Percentiles rank a stretch among this genome's conserved stretches.
Evolutionary conservation across 2,113 vertebrate species (phyloP).

Genomic region (Ellobius talpinus): DNA sequence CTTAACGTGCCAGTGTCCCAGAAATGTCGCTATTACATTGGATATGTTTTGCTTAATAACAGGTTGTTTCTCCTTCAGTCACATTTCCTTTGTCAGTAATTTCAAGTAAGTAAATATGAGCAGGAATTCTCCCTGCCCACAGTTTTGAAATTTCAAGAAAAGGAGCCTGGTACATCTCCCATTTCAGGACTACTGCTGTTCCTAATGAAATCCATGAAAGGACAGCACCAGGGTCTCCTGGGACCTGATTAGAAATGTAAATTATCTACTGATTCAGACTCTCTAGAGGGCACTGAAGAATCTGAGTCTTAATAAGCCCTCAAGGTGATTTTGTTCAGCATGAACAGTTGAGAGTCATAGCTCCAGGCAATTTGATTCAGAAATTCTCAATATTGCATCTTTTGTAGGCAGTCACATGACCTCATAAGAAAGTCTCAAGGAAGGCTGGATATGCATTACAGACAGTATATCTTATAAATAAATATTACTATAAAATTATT

Average conservation of each 20-base stretch:
- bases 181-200: neutral
- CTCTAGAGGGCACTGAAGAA: neutral
- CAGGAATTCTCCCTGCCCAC: neutral
- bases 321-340: neutral
- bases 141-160: neutral
- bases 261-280: neutral
- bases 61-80: constrained; percentile 50
- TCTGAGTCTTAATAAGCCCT: neutral
- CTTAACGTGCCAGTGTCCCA: neutral
- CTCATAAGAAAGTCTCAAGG: neutral
- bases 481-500: neutral
- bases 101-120: neutral
- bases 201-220: neutral
- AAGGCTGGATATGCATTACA: neutral
- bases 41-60: constrained; percentile 63
- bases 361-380: neutral
- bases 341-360: neutral
- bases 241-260: constrained; percentile 10
- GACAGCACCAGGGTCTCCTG: neutral
- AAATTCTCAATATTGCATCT: neutral
- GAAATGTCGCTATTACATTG: constrained; percentile 76
- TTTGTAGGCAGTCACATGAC: neutral
- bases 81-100: neutral
- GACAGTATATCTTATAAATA: neutral
- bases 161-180: neutral